Evolutionary conservation across 2,888 invertebrate species (phyloP), one percentile per base, ranked within the genome.

Genomic region (Leucozona laternaria): DNA sequence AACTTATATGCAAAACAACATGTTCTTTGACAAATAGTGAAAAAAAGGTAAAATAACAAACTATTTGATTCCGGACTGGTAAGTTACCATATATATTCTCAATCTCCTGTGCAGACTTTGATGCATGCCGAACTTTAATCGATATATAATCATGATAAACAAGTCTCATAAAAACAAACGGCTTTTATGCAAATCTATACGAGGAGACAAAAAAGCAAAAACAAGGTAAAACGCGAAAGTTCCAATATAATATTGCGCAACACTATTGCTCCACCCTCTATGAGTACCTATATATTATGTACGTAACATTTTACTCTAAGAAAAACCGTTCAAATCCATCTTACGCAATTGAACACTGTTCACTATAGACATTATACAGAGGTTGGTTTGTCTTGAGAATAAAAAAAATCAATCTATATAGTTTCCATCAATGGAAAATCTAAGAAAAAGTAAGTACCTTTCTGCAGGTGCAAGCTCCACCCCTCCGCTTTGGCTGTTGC

Each of bases 401-500:
- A 50, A 68, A 66, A 62, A 22, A 25, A 55, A 76, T 62, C 45
- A 31, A 40, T 25, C 28, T 40, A 45, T 40, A 45, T 34, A 55
- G 70, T 55, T 80, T 76, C 58, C 40, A 58, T 82, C 66, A 82
- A 78, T 78, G 66, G 66, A 72, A 72, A 48, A 50, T 57, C n/a
- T 22, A 48, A 31, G 25, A 55, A 7, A 20, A 57, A 25, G 45
- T 53, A 37, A n/a, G 45, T 53, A 37, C 37, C 22, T 31, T 25
- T 70, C 25, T 60, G 81, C 81, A 82, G 81, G 81, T 82, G 82
- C 78, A 78, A 71, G 34, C 58, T 60, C 78, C 71, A 72, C 82
- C 64, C 72, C 72, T 50, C 53, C 37, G 48, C 31, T 40, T 37
- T 45, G 13, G 4, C 11, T 50, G 37, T n/a, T 20, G 50, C 66